These are phyloP conservation scores for Ceratothoa steindachneri DNA, from an alignment of 2,888 invertebrate species.

Conservation along the genomic window DNA sequence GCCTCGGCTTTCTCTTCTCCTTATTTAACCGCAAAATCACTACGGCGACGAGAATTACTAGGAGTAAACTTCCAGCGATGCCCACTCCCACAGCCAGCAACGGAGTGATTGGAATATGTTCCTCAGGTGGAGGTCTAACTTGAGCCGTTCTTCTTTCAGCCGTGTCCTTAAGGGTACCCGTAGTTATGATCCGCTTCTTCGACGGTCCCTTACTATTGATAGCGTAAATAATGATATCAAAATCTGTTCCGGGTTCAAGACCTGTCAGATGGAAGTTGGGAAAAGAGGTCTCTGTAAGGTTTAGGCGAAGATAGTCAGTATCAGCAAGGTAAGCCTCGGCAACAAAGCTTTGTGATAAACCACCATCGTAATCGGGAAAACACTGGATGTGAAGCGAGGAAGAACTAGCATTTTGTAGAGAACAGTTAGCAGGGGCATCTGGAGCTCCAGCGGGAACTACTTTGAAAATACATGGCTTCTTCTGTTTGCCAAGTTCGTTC, in stretches of 20 bases:
- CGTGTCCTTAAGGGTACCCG: slow-evolving; percentile 34
- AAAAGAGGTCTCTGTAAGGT: slow-evolving; percentile 27
- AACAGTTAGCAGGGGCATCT: slow-evolving; percentile 35
- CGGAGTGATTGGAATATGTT: slow-evolving; percentile 48
- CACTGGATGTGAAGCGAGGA: slow-evolving; percentile 31
- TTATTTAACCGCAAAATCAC: slow-evolving; percentile 48
- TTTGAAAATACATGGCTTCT: slow-evolving; percentile 81
- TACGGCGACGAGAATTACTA: slow-evolving; percentile 49
- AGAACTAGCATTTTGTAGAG: slow-evolving; percentile 35
- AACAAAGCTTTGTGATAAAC: slow-evolving; percentile 36
- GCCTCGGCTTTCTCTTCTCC: slow-evolving; percentile 23
- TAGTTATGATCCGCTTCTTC: slow-evolving; percentile 24
- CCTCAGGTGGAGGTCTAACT: slow-evolving; percentile 32
- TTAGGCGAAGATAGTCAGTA: slow-evolving; percentile 24
- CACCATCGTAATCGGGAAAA: slow-evolving; percentile 40
- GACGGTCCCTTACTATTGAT: slow-evolving; percentile 35
- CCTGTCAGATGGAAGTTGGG: slow-evolving; percentile 39
- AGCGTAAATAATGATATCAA: slow-evolving; percentile 27
- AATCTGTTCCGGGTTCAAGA: slow-evolving; percentile 36
- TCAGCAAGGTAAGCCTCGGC: slow-evolving; percentile 31
- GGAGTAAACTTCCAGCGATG: slow-evolving; percentile 50
- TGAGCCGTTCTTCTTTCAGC: slow-evolving; percentile 41
- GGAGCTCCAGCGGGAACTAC: slow-evolving; percentile 64
- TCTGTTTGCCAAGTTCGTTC: slow-evolving; percentile 76
- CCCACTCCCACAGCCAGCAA: slow-evolving; percentile 50